Percentiles rank a stretch among this genome's conserved stretches.
These are phyloP conservation scores for Smittia aterrima DNA, from an alignment of 2,888 invertebrate genomes.

Conservation along the genomic window DNA sequence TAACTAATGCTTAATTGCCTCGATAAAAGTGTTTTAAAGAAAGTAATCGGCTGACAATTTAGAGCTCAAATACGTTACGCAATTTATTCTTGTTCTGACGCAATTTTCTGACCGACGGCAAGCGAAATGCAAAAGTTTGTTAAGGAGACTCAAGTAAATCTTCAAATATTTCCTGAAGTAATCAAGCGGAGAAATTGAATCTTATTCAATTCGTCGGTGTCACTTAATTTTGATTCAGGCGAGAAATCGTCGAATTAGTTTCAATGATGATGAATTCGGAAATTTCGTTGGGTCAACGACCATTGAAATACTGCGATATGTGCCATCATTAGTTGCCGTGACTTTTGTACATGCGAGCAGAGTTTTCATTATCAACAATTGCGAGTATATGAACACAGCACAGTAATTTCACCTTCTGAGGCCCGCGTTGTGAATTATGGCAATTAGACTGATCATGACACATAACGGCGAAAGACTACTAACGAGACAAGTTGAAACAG, in stretches of 20 bases:
- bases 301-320: not conserved
- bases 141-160: not conserved
- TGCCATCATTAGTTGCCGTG: not conserved
- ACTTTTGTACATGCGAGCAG: not conserved
- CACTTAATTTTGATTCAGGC: not conserved
- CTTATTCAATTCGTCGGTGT: not conserved
- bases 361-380: conserved; percentile 14
- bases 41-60: no score
- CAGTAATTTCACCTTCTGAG: not conserved
- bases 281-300: not conserved
- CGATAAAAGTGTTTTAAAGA: no score
- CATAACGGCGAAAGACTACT: not conserved
- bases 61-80: not conserved
- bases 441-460: not conserved
- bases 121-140: conserved; percentile 1
- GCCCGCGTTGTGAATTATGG: not conserved
- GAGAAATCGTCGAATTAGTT: not conserved
- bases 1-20: no score
- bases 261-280: not conserved
- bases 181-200: not conserved
- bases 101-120: not conserved
- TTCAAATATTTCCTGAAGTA: not conserved
- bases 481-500: not conserved
- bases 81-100: not conserved
- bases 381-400: not conserved